Evolutionary conservation across 2,888 invertebrate species (phyloP).

Genomic region (Hyposoter didymator): DNA sequence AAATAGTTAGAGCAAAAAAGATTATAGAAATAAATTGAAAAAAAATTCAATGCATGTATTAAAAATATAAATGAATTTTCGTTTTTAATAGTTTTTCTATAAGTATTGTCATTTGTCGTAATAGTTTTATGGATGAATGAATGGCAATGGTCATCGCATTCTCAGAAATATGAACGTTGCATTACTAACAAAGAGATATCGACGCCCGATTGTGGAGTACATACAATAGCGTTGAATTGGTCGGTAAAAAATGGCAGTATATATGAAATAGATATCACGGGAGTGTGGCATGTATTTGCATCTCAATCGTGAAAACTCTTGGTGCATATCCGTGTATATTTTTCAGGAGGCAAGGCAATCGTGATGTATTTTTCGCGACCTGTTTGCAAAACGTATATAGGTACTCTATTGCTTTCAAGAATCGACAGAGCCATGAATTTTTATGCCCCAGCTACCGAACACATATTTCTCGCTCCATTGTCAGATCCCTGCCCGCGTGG

Average conservation of each 20-base stretch:
- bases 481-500: constrained; percentile 8
- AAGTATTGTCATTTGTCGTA: neutral
- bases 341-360: constrained; percentile 33
- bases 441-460: constrained; percentile 47
- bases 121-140: neutral
- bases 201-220: neutral
- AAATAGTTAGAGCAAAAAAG: too few species aligned
- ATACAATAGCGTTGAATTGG: constrained; percentile 26
- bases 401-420: neutral
- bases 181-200: constrained; percentile 18
- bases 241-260: constrained; percentile 21
- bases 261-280: constrained; percentile 22
- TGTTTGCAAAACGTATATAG: constrained; percentile 6
- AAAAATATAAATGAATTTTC: neutral
- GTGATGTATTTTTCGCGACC: constrained; percentile 45
- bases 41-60: neutral
- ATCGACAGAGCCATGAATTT: constrained; percentile 48
- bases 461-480: constrained; percentile 55
- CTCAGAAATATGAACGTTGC: neutral
- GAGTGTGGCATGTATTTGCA: constrained; percentile 71
- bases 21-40: neutral
- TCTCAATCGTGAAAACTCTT: constrained; percentile 70
- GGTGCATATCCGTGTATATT: constrained; percentile 14
- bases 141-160: neutral
- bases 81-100: neutral